These are phyloP conservation scores for Incurvaria masculella DNA, from an alignment of 2,888 invertebrate genomes.

Conservation along the genomic window DNA sequence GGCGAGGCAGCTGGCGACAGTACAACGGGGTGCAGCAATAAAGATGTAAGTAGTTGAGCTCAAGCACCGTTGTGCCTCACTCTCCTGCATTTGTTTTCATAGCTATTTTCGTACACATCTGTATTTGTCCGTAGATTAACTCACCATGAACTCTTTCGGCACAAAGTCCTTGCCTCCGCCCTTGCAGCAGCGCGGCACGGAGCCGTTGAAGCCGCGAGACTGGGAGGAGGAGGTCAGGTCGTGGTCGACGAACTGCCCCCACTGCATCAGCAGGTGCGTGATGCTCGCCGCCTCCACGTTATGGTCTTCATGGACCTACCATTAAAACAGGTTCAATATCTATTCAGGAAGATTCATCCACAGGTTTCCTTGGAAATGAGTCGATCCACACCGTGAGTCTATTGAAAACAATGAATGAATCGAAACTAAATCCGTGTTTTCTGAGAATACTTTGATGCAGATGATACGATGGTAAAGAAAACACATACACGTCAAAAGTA, in stretches of 20 bases:
- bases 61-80: too few species aligned
- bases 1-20: too few species aligned
- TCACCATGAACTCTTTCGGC: conserved; percentile 61
- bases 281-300: conserved; percentile 64
- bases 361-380: not conserved
- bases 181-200: conserved; percentile 74
- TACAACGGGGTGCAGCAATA: too few species aligned
- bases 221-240: conserved; percentile 80
- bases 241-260: conserved; percentile 90
- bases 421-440: not conserved
- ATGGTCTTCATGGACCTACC: conserved; percentile 57
- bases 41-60: too few species aligned
- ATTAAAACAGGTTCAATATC: too few species aligned
- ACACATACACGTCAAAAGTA: too few species aligned
- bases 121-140: too few species aligned
- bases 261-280: conserved; percentile 83
- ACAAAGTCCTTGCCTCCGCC: conserved; percentile 59
- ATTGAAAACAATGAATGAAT: not conserved
- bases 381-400: not conserved
- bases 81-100: too few species aligned
- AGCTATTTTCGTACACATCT: too few species aligned
- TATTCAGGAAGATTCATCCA: not conserved
- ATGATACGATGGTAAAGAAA: too few species aligned
- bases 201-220: conserved; percentile 72
- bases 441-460: not conserved